Percentiles rank a stretch among this genome's conserved stretches.
Conservation (phyloP, 2,888 invertebrate genomes). For the Synergus laeviventris region DNA sequence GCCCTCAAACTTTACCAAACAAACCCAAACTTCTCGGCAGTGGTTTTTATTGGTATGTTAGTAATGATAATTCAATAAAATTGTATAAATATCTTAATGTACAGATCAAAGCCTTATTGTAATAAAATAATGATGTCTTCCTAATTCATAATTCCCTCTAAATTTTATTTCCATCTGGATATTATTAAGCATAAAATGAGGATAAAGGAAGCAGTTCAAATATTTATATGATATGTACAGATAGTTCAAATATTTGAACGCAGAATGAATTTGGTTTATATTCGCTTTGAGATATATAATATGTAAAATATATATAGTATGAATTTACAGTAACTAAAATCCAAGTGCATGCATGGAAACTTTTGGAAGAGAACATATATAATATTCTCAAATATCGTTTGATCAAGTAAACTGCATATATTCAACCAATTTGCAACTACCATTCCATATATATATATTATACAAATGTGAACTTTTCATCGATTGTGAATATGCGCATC, state of each 20-base stretch:
- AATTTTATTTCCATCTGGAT: too few relatives aligned
- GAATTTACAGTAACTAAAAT: slow-evolving; percentile 1
- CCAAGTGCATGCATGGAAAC: slow-evolving; percentile 19
- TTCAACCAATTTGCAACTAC: neutral
- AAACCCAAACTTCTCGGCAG: too few relatives aligned
- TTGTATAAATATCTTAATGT: neutral
- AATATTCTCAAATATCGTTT: neutral
- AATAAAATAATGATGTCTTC: neutral
- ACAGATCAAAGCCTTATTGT: neutral
- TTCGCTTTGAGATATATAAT: too few relatives aligned
- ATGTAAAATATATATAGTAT: neutral
- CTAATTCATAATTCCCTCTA: neutral
- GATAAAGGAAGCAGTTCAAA: neutral
- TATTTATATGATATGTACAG: too few relatives aligned
- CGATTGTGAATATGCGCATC: neutral
- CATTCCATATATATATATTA: neutral
- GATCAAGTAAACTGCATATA: neutral
- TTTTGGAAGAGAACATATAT: neutral
- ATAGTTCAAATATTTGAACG: slow-evolving; percentile 29
- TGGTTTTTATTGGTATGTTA: neutral
- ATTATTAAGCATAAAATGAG: too few relatives aligned
- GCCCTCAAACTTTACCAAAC: too few relatives aligned
- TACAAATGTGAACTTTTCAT: neutral
- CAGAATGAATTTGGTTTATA: slow-evolving; percentile 9
- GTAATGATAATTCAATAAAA: neutral